Evolutionary conservation across 1,140 invertebrate species (phyloP), one percentile per base, ranked within the genome.

Genomic region (Apocrypta bakeri): DNA sequence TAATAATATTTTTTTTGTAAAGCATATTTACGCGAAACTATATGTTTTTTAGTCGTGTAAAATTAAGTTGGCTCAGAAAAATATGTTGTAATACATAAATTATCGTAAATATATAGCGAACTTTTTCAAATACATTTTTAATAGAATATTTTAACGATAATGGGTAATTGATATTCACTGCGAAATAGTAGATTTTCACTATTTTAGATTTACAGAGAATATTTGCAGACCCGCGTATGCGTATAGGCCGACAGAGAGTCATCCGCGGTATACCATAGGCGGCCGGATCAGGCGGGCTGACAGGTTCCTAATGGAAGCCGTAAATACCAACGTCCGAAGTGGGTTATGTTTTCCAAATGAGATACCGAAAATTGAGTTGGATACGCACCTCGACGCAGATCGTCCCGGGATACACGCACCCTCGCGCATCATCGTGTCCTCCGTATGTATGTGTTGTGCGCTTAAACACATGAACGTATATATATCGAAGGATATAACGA

Each of bases 251-350:
- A 68, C 25, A 69, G 68, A 25, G 37, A 17, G 21, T 8, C 25
- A 14, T 17, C 40, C 79, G n/a, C 24, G 78, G 3, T 24, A 61
- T 85, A 83, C 86, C 87, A 87, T 86, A 88, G 88, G 86, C 86
- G 83, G 85, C 84, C 83, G 90, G 90, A 92, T 92, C 82, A 83
- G 33, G 89, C 89, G 85, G 87, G 85, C 89, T 92, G 91, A 92
- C 91, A 92, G 91, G 83, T 91, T 90, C 89, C 90, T 91, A 92
- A 92, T 92, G 90, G 91, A 92, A 92, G 87, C 87, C 90, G 90
- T 92, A 92, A 92, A 92, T 91, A 92, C 88, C 87, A 87, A 25
- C n/a, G 69, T 87, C 86, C 88, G 87, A 88, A 89, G 88, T 90
- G 87, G 87, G 90, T 92, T 92, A 92, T 92, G 90, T 92, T 91